These are phyloP conservation scores for Alca torda DNA, from an alignment of 2,797 vertebrate genomes.

Conservation along the genomic window DNA sequence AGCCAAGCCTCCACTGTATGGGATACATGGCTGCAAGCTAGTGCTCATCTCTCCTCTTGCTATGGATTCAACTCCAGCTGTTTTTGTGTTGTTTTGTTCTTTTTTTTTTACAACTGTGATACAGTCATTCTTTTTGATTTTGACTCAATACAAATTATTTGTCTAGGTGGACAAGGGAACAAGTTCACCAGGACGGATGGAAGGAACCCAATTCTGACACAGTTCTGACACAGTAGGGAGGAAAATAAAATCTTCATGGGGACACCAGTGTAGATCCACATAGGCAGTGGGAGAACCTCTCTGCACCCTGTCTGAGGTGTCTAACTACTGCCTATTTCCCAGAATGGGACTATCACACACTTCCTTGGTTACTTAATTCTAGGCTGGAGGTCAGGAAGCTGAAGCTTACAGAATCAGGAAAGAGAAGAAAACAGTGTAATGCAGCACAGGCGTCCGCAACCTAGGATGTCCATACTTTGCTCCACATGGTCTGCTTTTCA, in stretches of 20 bases:
- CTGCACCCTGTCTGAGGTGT: not conserved
- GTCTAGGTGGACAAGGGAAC: not conserved
- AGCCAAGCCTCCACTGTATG: not conserved
- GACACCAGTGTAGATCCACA: not conserved
- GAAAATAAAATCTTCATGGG: not conserved
- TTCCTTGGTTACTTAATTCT: not conserved
- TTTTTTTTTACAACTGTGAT: not conserved
- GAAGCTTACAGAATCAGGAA: not conserved
- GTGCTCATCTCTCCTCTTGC: not conserved
- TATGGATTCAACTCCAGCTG: not conserved
- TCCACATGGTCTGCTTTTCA: not conserved
- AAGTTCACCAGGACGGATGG: not conserved
- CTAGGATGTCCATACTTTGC: not conserved
- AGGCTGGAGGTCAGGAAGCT: not conserved
- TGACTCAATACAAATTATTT: not conserved
- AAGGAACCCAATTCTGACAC: not conserved
- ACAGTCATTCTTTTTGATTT: not conserved
- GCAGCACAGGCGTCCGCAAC: not conserved
- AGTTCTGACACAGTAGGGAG: accelerated
- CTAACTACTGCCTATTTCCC: not conserved
- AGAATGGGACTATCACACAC: not conserved
- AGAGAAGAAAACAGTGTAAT: not conserved
- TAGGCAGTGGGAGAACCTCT: not conserved
- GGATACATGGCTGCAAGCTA: not conserved
- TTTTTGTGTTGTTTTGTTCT: no score